Evolutionary conservation across 2,888 invertebrate genomes (phyloP), one percentile per base, ranked within the genome.

Genomic region (Himalopsyche tibetana): DNA sequence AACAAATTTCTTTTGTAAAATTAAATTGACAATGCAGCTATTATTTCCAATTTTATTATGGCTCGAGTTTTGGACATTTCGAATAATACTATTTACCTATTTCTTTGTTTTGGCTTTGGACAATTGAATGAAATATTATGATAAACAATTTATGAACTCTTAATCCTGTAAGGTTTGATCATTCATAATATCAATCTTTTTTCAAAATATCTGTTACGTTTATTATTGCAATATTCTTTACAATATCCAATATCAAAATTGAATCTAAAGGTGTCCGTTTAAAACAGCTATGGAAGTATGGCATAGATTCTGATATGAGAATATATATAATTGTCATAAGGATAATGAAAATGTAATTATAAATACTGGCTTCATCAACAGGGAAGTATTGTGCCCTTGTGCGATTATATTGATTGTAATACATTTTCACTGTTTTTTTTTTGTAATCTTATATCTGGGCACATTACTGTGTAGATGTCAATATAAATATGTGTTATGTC

Each of bases 1-100:
- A 90, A 91, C 91, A 93, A 93, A 93, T 93, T 93, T 88, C 85
- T 85, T 88, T 88, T 79, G 87, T 87, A 87, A 83, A 86, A 84
- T 86, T 83, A 81, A 84, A 87, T 84, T 84, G 84, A 84, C 85
- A 83, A 80, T 82, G 38, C 36, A 80, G 19, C 19, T 63, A 63
- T 63, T 19, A n/a, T 63, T 63, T 63, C 40, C 40, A 55, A 51
- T 51, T 82, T 19, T 51, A 55, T 51, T 63, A 82, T 38, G 55
- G 40, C 82, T 63, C 63, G 63, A 63, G n/a, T 63, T 80, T 80
- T 17, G 40, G 80, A 80, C 45, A 80, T 80, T 80, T 80, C 80
- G 38, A 45, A n/a, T 19, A 63, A 80, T 80, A 80, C n/a, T 79
- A 40, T 79, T 45, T 79, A 42, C n/a, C 17, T 6, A 42, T 40